phyloP scores from a whole-genome alignment of 1,140 invertebrate species.

The Dreissena polymorpha region DNA sequence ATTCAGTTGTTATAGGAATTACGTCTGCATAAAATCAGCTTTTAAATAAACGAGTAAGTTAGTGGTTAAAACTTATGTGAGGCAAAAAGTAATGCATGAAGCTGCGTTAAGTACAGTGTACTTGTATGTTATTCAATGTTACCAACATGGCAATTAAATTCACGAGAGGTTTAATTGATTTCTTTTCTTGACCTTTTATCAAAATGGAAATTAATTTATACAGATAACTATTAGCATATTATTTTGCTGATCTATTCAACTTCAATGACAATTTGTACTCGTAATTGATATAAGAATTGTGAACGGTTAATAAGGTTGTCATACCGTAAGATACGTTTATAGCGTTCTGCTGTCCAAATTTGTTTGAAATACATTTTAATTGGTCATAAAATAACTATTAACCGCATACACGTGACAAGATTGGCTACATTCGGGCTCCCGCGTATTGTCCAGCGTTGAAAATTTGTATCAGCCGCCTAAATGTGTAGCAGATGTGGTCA shows the following conservation, averaged over 20 bases:
- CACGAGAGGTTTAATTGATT: too few species aligned
- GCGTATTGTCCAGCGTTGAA: neutral
- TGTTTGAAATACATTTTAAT: slow-evolving; percentile 35
- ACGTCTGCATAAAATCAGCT: neutral
- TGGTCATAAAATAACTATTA: slow-evolving; percentile 52
- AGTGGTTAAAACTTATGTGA: neutral
- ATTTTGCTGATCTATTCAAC: neutral
- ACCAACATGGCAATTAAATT: too few species aligned
- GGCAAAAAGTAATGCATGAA: too few species aligned
- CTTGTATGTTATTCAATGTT: too few species aligned
- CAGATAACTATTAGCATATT: too few species aligned
- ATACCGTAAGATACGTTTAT: slow-evolving; percentile 26
- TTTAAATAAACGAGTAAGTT: neutral
- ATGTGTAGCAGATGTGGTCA: neutral
- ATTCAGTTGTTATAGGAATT: neutral
- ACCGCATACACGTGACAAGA: slow-evolving; percentile 30
- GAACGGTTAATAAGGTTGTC: neutral
- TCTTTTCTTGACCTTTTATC: too few species aligned
- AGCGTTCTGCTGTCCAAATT: slow-evolving; percentile 27
- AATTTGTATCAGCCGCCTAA: neutral
- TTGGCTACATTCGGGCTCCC: neutral
- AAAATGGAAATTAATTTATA: too few species aligned
- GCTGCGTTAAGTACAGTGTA: too few species aligned
- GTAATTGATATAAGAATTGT: slow-evolving; percentile 7
- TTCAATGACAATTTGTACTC: neutral